Percentiles rank a stretch among this genome's conserved stretches.
Evolutionary conservation across 2,888 invertebrate genomes (phyloP).

Genomic region (Lasioglossum figueresi): DNA sequence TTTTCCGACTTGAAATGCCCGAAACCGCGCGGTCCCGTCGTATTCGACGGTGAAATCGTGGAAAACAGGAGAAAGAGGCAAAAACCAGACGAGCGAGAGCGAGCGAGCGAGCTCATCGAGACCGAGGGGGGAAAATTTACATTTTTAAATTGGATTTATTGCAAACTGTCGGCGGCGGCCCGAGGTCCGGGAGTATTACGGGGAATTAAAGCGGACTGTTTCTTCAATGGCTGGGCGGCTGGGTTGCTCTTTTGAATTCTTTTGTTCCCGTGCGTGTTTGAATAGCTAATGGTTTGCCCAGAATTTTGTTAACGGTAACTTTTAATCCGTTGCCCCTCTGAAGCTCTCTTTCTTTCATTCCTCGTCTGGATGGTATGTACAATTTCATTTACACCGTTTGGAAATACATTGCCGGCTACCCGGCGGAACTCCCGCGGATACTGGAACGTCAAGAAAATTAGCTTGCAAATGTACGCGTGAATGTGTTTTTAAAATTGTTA

Average conservation of each 20-base stretch:
- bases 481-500: background rate
- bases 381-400: background rate
- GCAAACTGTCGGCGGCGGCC: conserved; percentile 2
- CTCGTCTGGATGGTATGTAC: background rate
- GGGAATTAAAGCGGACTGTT: conserved; percentile 42
- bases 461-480: background rate
- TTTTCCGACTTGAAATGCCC: conserved; percentile 27
- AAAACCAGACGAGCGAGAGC: background rate
- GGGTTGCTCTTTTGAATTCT: conserved; percentile 23
- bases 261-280: background rate
- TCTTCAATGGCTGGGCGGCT: conserved; percentile 16
- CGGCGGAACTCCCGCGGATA: background rate
- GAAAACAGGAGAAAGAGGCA: background rate
- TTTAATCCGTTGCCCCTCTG: background rate
- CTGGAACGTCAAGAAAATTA: background rate
- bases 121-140: conserved; percentile 28
- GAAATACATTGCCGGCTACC: background rate
- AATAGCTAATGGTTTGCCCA: conserved; percentile 20
- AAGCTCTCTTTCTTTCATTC: background rate
- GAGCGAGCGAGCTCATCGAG: background rate
- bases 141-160: conserved; percentile 53
- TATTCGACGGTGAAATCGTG: conserved; percentile 20
- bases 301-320: conserved; percentile 20
- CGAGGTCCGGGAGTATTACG: conserved; percentile 27
- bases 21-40: background rate